Conservation (phyloP, 2,888 invertebrate species). For the Dynastes tityus region DNA sequence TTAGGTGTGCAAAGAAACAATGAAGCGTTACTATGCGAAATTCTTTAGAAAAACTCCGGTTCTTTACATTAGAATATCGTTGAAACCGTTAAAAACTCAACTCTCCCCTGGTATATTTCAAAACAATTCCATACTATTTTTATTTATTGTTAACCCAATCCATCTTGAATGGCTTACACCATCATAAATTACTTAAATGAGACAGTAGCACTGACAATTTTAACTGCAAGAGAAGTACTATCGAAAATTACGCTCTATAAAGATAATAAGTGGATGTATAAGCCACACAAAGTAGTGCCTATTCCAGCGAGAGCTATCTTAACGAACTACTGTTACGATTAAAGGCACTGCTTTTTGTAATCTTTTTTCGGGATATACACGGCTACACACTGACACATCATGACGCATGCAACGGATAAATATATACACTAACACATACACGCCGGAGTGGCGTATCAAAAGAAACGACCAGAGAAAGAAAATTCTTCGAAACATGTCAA, state of each 20-base stretch:
- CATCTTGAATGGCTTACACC: no score
- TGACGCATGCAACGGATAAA: conserved; percentile 42
- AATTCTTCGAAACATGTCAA: conserved; percentile 47
- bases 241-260: conserved; percentile 29
- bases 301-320: conserved; percentile 33
- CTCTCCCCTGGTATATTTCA: no score
- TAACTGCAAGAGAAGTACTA: conserved; percentile 11
- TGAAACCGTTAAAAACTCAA: no score
- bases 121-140: no score
- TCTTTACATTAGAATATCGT: no score
- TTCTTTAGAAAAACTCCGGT: no score
- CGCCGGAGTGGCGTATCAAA: conserved; percentile 22
- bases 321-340: conserved; percentile 42
- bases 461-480: conserved; percentile 43
- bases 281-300: conserved; percentile 20
- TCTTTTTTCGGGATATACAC: conserved; percentile 32
- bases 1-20: no score
- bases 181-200: neutral
- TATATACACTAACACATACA: conserved; percentile 23
- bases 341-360: conserved; percentile 35
- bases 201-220: conserved; percentile 4
- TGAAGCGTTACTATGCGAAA: no score
- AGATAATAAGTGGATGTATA: conserved; percentile 39
- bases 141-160: no score
- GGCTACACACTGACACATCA: conserved; percentile 36